These are phyloP conservation scores for Ariolimax columbianus DNA, from an alignment of 2,888 invertebrate species.

Conservation along the genomic window DNA sequence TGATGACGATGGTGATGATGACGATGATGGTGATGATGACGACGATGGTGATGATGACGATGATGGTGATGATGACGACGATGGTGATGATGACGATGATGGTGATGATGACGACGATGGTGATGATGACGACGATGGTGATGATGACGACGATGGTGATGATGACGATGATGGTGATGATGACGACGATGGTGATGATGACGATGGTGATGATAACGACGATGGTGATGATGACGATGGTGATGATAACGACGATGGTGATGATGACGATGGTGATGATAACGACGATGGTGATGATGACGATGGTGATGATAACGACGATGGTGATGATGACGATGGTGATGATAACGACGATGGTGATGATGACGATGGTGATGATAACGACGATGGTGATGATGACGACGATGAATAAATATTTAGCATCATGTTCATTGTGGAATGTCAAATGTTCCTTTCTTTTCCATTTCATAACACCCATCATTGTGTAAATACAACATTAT, in stretches of 20 bases:
- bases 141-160: background rate
- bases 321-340: background rate
- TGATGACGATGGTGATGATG: background rate
- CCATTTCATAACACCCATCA: background rate
- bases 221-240: background rate
- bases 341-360: background rate
- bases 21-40: background rate
- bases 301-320: background rate
- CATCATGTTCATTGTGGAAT: background rate
- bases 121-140: background rate
- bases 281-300: background rate
- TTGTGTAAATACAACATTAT: slow-evolving; percentile 21
- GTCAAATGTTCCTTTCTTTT: background rate
- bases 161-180: background rate
- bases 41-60: background rate
- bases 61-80: background rate
- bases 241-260: background rate
- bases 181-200: background rate
- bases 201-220: background rate
- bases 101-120: background rate
- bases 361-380: background rate
- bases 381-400: background rate
- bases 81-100: background rate
- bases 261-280: background rate
- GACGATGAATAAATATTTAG: background rate